Evolutionary conservation across 2,888 invertebrate species (phyloP), one percentile per base, ranked within the genome.

Genomic region (Clostera curtula): DNA sequence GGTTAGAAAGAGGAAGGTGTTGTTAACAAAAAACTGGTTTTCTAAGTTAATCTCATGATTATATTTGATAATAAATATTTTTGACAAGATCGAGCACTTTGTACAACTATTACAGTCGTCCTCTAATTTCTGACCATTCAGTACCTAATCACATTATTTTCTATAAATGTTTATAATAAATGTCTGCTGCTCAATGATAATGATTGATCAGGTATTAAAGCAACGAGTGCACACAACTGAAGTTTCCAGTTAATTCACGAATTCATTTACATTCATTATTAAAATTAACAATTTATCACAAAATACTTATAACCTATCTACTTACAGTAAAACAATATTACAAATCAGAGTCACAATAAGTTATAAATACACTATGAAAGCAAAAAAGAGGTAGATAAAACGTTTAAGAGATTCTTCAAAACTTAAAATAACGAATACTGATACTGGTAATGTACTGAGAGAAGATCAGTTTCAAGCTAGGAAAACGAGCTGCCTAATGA

Each of bases 51-150:
- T 68, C 57, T 66, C 60, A 64, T 56, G 56, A 60, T 68, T 77
- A 73, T 80, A 75, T 74, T 76, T 65, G 63, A 76, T 60, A 82
- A 82, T 83, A 83, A 82, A 82, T 83, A 82, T 64, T 73, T 71
- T 72, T 80, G 80, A 82, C 79, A 80, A 80, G 80, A 82, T 72
- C 70, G 63, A 75, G 77, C 77, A 70, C 70, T 77, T 77, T 73
- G 58, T 80, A 80, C 79, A 82, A 58, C 68, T 59, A 56, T 39
- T 53, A 65, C 54, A 55, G 40, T 41, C n/a, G n/a, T n/a, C n/a
- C n/a, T n/a, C n/a, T n/a, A n/a, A n/a, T n/a, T n/a, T n/a, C n/a
- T n/a, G n/a, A n/a, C n/a, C n/a, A n/a, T n/a, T n/a, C n/a, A n/a
- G n/a, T n/a, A n/a, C n/a, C n/a, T n/a, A n/a, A n/a, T n/a, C n/a